A percentile compares a stretch with the other conserved stretches of the same genome.
phyloP scores from a whole-genome alignment of 2,797 vertebrate species.

The Ptychadena robeensis region DNA sequence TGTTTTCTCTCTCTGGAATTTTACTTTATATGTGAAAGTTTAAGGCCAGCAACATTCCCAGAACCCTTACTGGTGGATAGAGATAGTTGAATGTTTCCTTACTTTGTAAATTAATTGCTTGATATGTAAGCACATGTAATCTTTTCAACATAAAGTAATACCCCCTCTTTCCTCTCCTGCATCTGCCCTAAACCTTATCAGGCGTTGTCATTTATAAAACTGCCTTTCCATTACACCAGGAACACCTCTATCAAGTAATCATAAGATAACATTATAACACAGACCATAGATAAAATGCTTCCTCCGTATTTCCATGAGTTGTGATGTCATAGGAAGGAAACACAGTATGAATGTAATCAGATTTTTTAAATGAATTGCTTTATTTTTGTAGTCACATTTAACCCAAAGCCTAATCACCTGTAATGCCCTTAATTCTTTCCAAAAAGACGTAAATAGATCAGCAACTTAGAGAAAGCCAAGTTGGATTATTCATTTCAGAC shows the following conservation, averaged over 20 bases:
- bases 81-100: too few species aligned
- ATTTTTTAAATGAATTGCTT: not conserved
- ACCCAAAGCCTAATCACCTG: not conserved
- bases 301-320: not conserved
- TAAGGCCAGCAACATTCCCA: too few species aligned
- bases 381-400: not conserved
- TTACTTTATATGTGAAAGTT: too few species aligned
- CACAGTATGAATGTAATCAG: not conserved
- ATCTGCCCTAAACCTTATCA: not conserved
- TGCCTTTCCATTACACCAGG: not conserved
- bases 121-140: too few species aligned
- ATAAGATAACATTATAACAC: not conserved
- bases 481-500: too few species aligned
- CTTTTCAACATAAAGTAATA: too few species aligned
- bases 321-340: constrained; percentile 20
- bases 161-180: not conserved
- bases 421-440: not conserved
- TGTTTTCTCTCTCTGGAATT: too few species aligned
- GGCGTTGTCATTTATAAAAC: not conserved
- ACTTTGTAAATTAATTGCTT: too few species aligned
- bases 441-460: too few species aligned
- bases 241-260: constrained; percentile 3
- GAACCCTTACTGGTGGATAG: too few species aligned
- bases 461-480: too few species aligned
- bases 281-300: not conserved